Base-by-base conservation (phyloP, 2,888 invertebrate genomes). In the Agonopterix alstromeriana region DNA sequence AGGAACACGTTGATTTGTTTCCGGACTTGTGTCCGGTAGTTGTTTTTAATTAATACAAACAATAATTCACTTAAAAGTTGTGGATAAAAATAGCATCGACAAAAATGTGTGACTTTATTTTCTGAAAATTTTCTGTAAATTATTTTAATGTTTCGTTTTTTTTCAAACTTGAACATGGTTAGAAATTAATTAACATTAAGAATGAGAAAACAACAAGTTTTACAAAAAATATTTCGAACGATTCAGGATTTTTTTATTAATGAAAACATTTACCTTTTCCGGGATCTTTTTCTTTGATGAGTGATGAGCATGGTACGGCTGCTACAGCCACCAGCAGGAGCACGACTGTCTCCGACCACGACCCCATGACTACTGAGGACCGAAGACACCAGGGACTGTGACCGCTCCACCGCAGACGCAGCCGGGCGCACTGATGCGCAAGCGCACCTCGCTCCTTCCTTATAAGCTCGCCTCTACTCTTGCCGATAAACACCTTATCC, bases 301-400 rank as follows among this genome's bases (percentile, higher is more conserved):
- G 68, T 41, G 89, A 79, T 36, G 83, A 72, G 53, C 74, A 66
- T 43, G 73, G 59, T 48, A 62, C 67, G 9, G 67, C 68, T 10
- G 74, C 60, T 42, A 67, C 58, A 46, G 62, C 63, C 48, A 74
- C 58, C 53, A 70, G 63, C 42, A 81, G 56, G 38, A 85, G 56
- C 63, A 77, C 82, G 63, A 82, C 72, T 60, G 71, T 62, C 65
- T 66, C 65, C 61, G 61, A 57, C 70, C 74, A 70, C 73, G 74
- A 67, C 66, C 73, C 76, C 88, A 88, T 88, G 73, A 63, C 65
- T 73, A 87, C 83, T 86, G 79, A 57, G 55, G 56, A 43, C 54
- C 58, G 51, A 35, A 45, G 45, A 46, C 47, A 27, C 27, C 51
- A 50, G 48, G 48, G 46, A 53, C 49, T 42, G 49, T 51, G 61